Conservation (phyloP, 2,113 vertebrate genomes). For the Malaclemys terrapin region DNA sequence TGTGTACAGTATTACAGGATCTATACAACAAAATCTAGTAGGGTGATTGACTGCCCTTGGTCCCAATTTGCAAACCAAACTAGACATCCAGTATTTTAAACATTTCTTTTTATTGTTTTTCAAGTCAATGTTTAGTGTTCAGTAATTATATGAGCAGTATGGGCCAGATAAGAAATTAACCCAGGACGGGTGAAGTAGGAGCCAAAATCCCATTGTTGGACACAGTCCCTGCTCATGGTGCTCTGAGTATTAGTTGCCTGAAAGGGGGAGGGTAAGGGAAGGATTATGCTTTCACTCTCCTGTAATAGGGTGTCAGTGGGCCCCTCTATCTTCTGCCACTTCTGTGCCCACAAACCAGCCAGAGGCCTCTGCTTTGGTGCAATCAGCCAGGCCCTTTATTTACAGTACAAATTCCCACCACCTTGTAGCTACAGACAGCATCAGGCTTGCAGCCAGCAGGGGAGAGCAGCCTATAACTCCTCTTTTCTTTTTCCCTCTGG, state of each 20-base stretch:
- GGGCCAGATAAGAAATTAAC: not conserved
- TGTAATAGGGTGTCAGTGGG: too few relatives aligned
- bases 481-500: too few relatives aligned
- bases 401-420: too few relatives aligned
- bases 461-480: too few relatives aligned
- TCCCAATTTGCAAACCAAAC: not conserved
- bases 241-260: not conserved
- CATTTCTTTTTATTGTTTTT: not conserved
- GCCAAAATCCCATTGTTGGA: not conserved
- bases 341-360: too few relatives aligned
- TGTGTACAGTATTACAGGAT: not conserved
- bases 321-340: too few relatives aligned
- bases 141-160: not conserved
- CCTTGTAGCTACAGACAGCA: too few relatives aligned
- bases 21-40: not conserved
- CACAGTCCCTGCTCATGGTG: not conserved
- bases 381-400: too few relatives aligned
- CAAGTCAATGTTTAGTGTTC: not conserved
- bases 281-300: not conserved
- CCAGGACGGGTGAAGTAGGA: not conserved
- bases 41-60: not conserved
- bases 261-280: conserved; percentile 2
- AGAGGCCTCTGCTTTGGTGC: too few relatives aligned
- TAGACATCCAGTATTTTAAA: not conserved
- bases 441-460: too few relatives aligned